Evolutionary conservation across 2,797 vertebrate genomes (phyloP).

Genomic region (Menidia menidia): DNA sequence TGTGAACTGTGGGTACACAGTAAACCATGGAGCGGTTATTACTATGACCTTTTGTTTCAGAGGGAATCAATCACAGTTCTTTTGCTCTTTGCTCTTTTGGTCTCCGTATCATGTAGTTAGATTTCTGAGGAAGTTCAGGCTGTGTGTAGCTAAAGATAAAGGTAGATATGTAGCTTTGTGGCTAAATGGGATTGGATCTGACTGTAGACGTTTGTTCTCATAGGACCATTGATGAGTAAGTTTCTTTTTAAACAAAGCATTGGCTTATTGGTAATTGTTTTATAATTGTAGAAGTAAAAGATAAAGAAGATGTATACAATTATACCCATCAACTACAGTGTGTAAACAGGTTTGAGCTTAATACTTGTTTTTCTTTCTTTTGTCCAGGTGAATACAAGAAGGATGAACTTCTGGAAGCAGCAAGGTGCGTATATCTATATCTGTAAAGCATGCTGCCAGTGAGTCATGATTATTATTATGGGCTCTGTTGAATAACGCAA

Average conservation of each 20-base stretch:
- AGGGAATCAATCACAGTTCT: no score
- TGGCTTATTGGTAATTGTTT: not conserved
- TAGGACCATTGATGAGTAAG: not conserved
- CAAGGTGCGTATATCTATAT: conserved; percentile 87
- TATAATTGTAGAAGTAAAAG: not conserved
- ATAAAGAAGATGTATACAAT: no score
- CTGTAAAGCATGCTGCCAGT: not conserved
- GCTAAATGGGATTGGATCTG: not conserved
- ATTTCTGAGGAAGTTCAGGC: not conserved
- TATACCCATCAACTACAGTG: no score
- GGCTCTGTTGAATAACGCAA: not conserved
- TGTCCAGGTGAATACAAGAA: conserved; percentile 99
- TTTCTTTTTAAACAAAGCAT: not conserved
- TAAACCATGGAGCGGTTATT: no score
- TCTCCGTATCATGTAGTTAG: no score
- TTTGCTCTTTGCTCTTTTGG: no score
- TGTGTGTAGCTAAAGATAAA: not conserved
- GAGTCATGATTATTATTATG: not conserved
- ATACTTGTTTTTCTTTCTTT: conserved; percentile 80
- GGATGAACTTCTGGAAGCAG: conserved; percentile 98
- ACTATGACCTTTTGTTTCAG: no score
- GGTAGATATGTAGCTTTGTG: not conserved
- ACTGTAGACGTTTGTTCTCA: not conserved
- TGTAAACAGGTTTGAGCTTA: conserved; percentile 12
- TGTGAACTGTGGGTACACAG: no score